A percentile compares a stretch with the other conserved stretches of the same genome.
phyloP scores from a whole-genome alignment of 2,797 vertebrate genomes.

The Oreochromis grahami region DNA sequence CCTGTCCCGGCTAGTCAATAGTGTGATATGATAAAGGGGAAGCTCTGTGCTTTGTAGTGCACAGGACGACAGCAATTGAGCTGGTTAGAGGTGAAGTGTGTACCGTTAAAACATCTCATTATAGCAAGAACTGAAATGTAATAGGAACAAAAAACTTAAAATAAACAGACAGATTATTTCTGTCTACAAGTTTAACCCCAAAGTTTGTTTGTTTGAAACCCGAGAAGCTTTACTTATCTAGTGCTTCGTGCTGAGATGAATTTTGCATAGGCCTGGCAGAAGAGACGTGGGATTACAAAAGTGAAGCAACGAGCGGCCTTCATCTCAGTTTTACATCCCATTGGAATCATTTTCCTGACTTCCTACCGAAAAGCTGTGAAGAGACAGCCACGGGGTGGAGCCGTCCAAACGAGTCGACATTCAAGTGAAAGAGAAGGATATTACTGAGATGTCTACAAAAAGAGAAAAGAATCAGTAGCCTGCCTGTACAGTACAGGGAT shows the following conservation, averaged over 20 bases:
- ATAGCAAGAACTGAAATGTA: not conserved
- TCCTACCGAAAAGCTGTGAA: not conserved
- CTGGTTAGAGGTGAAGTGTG: constrained; percentile 11
- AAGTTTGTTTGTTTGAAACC: constrained; percentile 16
- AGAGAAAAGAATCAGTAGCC: constrained; percentile 1
- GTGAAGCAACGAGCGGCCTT: not conserved
- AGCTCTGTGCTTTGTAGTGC: constrained; percentile 31
- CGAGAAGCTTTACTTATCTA: not conserved
- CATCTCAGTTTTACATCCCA: constrained; percentile 31
- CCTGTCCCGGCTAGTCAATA: constrained; percentile 16
- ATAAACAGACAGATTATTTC: not conserved
- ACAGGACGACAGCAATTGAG: constrained; percentile 3
- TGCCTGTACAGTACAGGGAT: constrained; percentile 8
- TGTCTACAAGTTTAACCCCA: not conserved
- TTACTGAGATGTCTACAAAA: constrained; percentile 3
- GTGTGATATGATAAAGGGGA: constrained; percentile 19
- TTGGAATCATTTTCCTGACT: not conserved
- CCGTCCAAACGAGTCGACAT: constrained; percentile 10
- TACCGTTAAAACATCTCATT: constrained; percentile 16
- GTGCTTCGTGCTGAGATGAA: constrained; percentile 26
- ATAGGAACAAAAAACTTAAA: not conserved
- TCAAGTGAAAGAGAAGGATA: constrained; percentile 13
- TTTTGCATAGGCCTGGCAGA: constrained; percentile 63
- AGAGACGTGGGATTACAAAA: not conserved
- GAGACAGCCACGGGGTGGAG: not conserved